These are phyloP conservation scores for Pachycephala philippinensis DNA, from an alignment of 2,113 vertebrate species.

Conservation along the genomic window DNA sequence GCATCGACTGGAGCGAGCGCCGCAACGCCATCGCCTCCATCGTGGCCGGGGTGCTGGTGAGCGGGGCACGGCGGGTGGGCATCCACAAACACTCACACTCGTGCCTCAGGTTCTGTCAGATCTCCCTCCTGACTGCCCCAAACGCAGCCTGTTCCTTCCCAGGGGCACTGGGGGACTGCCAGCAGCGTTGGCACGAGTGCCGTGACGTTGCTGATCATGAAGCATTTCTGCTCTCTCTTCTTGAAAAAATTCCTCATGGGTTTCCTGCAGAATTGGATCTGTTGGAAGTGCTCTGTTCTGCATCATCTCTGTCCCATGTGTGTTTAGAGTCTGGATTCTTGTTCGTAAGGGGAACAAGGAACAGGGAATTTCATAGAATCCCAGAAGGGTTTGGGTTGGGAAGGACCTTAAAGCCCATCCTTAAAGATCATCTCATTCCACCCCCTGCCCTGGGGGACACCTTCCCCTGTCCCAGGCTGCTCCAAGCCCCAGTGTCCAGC, in stretches of 20 bases:
- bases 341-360: background rate
- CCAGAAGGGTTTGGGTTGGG: background rate
- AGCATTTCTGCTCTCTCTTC: background rate
- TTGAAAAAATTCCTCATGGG: background rate
- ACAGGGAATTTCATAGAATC: background rate
- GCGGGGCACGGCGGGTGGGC: background rate
- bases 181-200: fast-evolving
- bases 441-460: background rate
- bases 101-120: background rate
- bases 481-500: background rate
- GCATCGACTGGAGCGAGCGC: slow-evolving; percentile 88
- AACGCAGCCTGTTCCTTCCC: background rate
- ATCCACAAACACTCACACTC: fast-evolving
- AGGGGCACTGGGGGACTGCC: background rate
- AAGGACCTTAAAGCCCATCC: fast-evolving
- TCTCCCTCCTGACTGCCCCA: background rate
- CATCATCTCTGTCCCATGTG: background rate
- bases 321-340: background rate
- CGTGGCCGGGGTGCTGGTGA: slow-evolving; percentile 83
- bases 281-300: background rate
- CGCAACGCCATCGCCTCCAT: slow-evolving; percentile 84
- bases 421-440: fast-evolving
- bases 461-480: background rate
- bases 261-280: background rate
- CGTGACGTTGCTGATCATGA: fast-evolving